A percentile compares a stretch with the other conserved stretches of the same genome.
phyloP scores from a whole-genome alignment of 2,113 vertebrate species.

The Penelope pileata region DNA sequence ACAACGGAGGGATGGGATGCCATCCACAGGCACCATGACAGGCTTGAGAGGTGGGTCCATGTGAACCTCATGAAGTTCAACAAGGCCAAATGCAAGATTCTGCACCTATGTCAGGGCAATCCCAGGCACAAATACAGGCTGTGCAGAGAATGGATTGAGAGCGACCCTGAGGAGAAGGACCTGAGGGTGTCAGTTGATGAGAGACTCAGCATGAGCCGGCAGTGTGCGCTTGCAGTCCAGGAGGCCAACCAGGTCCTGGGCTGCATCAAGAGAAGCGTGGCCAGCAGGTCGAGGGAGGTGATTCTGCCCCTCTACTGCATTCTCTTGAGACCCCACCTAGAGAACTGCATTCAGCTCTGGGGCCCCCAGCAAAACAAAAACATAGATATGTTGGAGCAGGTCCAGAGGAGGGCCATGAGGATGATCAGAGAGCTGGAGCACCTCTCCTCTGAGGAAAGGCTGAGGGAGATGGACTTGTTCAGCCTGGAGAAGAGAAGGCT shows the following conservation, averaged over 20 bases:
- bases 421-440: neutral
- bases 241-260: neutral
- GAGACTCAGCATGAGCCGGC: neutral
- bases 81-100: neutral
- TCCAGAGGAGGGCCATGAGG: neutral
- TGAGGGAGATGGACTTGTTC: neutral
- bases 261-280: neutral
- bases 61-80: neutral
- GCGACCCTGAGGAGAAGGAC: neutral
- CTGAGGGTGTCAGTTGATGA: too few species aligned
- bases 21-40: neutral
- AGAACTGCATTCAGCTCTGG: neutral
- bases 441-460: neutral
- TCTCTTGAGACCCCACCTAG: neutral
- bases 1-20: neutral
- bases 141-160: neutral
- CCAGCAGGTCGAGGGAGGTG: neutral
- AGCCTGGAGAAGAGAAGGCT: neutral
- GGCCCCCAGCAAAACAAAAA: neutral
- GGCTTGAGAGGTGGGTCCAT: neutral
- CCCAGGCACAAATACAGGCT: neutral
- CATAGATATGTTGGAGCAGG: too few species aligned
- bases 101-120: neutral
- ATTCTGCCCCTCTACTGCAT: neutral
- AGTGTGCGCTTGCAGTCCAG: neutral